These are phyloP conservation scores for Propithecus perrieri DNA, from an alignment of 2,797 vertebrate genomes.

Conservation along the genomic window DNA sequence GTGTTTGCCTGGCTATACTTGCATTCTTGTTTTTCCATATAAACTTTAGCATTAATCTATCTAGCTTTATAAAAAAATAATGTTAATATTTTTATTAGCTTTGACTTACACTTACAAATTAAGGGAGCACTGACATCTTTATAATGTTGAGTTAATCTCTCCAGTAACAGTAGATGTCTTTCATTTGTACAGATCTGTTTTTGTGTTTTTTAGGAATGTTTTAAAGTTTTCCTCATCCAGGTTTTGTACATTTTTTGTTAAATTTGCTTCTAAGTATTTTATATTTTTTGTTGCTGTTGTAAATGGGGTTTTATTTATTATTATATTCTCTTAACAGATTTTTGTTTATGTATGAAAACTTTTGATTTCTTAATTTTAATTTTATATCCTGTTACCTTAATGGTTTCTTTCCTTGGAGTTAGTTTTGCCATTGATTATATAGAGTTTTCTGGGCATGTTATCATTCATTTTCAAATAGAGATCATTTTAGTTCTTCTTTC, in stretches of 20 bases:
- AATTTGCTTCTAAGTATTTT: neutral
- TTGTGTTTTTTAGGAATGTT: conserved; percentile 10
- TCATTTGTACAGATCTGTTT: neutral
- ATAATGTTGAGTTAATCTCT: neutral
- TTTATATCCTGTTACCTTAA: neutral
- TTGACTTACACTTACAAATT: neutral
- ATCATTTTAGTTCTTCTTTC: conserved; percentile 6
- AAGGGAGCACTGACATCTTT: neutral
- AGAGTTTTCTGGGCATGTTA: neutral
- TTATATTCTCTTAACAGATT: neutral
- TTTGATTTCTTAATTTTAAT: neutral
- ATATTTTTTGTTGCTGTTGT: neutral
- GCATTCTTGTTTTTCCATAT: neutral
- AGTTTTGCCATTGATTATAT: neutral
- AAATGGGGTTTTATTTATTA: neutral
- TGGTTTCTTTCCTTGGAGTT: neutral
- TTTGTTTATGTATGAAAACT: neutral
- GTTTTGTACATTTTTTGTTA: neutral
- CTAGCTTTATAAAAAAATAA: neutral
- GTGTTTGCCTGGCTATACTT: neutral
- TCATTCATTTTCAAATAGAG: neutral
- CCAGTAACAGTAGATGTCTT: neutral
- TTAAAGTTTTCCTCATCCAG: neutral
- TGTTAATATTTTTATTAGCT: neutral
- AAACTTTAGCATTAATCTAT: neutral